Base-by-base conservation (phyloP, 2,888 invertebrate species). In the Machimus atricapillus region DNA sequence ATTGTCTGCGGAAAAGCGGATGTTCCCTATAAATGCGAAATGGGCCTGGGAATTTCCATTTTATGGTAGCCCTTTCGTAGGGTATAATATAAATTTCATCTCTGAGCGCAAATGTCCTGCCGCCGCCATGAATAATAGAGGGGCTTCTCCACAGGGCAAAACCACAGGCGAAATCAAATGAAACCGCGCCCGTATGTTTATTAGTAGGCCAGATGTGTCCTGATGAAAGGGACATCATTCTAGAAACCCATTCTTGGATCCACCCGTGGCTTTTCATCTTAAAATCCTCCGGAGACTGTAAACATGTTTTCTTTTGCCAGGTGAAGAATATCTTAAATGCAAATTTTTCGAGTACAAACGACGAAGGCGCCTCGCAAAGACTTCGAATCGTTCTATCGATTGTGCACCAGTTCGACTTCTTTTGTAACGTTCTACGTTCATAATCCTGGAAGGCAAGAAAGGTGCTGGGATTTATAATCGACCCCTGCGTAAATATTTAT, bases 401-500 rank as follows among this genome's bases (percentile, higher is more conserved):
- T 66, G 4, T 66, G 66, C 12, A 66, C 23, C 27, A 66, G 8
- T 9, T 66, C 66, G 23, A 66, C 27, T 66, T 12, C 66, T 66
- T 66, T 66, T 8, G 6, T 66, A 66, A 66, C 27, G 27, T 9
- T 2, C 23, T 12, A 19, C 37, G 58, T 27, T 23, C 23, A 66
- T 14, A 19, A 19, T 27, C 27, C 27, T 66, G 23, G 4, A 1
- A 66, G 27, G 66, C 27, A 66, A 23, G 27, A 23, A 66, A 27
- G 66, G 66, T 1, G 23, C 27, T 14, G 66, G 8, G 27, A 43
- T 23, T 79, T 79, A 46, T 52, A 79, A 79, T 79, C 79, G n/a
- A 40, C 3, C 23, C 52, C n/a, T 79, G 79, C 79, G 79, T 79
- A 79, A 79, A 79, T 79, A 79, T 79, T 79, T 79, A 52, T 46